phyloP scores from a whole-genome alignment of 2,888 invertebrate species.

The Andrena camellia region DNA sequence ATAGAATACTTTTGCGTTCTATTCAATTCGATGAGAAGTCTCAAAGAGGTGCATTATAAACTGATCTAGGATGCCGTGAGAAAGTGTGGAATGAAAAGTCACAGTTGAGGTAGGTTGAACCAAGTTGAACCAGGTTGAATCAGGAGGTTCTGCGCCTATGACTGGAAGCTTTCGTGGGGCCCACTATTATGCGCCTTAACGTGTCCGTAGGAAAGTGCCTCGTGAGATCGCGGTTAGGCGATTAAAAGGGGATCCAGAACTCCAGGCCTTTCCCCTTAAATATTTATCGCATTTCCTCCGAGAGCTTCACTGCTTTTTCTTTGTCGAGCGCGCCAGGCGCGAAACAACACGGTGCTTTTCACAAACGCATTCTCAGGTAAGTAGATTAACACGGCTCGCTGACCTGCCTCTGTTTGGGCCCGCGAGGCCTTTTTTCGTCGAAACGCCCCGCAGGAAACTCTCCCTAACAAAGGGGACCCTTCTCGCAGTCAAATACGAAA shows the following conservation, averaged over 20 bases:
- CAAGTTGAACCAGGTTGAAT: no score
- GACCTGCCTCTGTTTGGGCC: constrained; percentile 4
- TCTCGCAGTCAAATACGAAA: constrained; percentile 4
- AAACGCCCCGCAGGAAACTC: constrained; percentile 1
- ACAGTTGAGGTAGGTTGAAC: no score
- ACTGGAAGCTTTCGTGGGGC: constrained; percentile 34
- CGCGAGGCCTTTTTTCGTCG: neutral
- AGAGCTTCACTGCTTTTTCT: constrained; percentile 35
- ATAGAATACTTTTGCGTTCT: neutral
- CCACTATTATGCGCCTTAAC: constrained; percentile 32
- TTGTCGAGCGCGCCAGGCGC: neutral
- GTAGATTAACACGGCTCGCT: constrained; percentile 32
- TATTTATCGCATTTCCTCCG: constrained; percentile 50
- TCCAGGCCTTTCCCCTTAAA: constrained; percentile 54
- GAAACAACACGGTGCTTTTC: constrained; percentile 50
- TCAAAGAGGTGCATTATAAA: constrained; percentile 15
- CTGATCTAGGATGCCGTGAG: constrained; percentile 30
- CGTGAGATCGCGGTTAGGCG: constrained; percentile 51
- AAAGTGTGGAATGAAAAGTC: constrained; percentile 31
- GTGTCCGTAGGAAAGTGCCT: constrained; percentile 43
- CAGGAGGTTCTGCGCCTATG: constrained; percentile 24
- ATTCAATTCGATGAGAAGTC: constrained; percentile 2
- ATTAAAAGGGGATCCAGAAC: constrained; percentile 31
- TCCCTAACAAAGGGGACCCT: constrained; percentile 1
- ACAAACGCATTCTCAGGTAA: constrained; percentile 36